Base-by-base conservation (phyloP, 2,888 invertebrate genomes). In the Unio pictorum region DNA sequence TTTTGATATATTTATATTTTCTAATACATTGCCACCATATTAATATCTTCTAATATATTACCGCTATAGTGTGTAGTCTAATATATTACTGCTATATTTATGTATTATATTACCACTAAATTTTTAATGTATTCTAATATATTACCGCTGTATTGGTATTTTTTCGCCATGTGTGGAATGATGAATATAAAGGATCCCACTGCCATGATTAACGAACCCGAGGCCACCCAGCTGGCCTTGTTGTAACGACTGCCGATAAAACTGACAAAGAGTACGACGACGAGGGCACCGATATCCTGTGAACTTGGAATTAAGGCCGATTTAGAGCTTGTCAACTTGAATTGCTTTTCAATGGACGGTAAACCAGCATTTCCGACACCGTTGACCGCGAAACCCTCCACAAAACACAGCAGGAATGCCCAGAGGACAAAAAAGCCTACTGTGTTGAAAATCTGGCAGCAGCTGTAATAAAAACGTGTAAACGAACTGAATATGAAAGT, bases 331-430 rank as follows among this genome's bases (percentile, higher is more conserved):
- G 77, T 77, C 5, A 83, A 64, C 45, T 76, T 70, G 61, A 83
- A 81, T 68, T 83, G 83, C 30, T 80, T 73, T 58, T 83, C 83
- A 55, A 83, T 75, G 11, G 79, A 71, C 11, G 81, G 79, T 4
- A 82, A 66, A 5, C 76, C 81, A 15, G 82, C 81, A 59, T 77
- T 82, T 55, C 80, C 78, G 54, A 84, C 76, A 8, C 84, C 84
- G 64, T 84, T 84, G 55, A 84, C 80, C 4, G 81, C 81, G 60
- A 76, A 82, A 1, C 84, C 82, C 60, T 84, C 84, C 23, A 80
- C 62, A 57, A 84, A 79, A 73, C 81, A 80, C 63, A 81, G 68
- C 58, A 84, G 59, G 34, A 80, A 67, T 8, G 73, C 68, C 67
- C 75, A 81, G n/a, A 81, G 17, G 18, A 80, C 78, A 55, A 82